Conservation (phyloP, 2,113 vertebrate genomes). For the Bubo scandiacus region DNA sequence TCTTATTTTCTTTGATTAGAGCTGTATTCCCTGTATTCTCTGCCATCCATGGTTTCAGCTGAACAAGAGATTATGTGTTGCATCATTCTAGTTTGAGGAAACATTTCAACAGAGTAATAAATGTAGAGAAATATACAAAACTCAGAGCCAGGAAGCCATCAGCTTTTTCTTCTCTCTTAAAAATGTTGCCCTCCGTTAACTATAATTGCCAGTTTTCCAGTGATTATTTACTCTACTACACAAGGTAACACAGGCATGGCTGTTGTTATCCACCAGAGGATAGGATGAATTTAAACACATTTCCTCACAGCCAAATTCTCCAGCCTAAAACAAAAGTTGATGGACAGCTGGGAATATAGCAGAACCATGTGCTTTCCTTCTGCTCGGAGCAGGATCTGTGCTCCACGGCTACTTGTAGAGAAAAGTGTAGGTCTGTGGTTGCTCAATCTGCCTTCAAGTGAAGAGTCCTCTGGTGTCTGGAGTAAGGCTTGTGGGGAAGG, state of each 20-base stretch:
- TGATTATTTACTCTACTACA: conserved; percentile 47
- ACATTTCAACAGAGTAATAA: conserved; percentile 8
- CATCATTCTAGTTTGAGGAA: conserved; percentile 30
- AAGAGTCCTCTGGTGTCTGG: neutral
- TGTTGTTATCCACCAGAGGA: neutral
- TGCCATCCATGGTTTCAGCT: conserved; percentile 26
- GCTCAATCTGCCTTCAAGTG: neutral
- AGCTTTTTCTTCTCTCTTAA: neutral
- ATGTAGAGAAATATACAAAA: conserved; percentile 54
- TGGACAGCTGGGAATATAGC: conserved; percentile 7
- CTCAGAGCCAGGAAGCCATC: neutral
- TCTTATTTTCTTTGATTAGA: conserved; percentile 68
- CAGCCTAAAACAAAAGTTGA: conserved; percentile 5
- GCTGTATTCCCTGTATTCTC: conserved; percentile 31
- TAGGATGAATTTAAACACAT: conserved; percentile 42
- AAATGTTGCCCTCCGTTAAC: neutral
- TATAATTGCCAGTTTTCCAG: conserved; percentile 14
- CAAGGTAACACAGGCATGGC: neutral
- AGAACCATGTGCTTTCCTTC: conserved; percentile 40
- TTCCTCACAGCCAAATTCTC: conserved; percentile 27
- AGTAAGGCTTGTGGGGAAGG: neutral
- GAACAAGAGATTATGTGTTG: conserved; percentile 42
- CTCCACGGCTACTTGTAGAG: neutral
- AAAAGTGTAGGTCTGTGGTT: neutral
- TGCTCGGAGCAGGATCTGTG: conserved; percentile 6